Evolutionary conservation across 2,797 vertebrate genomes (phyloP).

Genomic region (Iguana delicatissima): DNA sequence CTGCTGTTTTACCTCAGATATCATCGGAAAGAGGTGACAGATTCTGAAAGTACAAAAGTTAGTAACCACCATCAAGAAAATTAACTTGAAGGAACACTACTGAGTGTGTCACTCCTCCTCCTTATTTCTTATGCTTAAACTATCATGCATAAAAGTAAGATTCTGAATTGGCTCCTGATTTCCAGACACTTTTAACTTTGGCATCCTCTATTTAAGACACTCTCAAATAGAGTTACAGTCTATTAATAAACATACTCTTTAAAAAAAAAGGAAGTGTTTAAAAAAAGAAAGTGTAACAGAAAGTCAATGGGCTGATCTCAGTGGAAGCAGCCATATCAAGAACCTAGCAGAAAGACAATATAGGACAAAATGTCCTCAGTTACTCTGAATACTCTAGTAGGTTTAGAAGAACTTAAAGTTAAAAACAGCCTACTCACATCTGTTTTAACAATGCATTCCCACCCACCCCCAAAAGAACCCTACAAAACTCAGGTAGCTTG

Average conservation of each 20-base stretch:
- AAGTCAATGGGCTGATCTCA: slow-evolving; percentile 84
- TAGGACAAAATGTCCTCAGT: slow-evolving; percentile 73
- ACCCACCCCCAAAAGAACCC: neutral
- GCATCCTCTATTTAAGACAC: slow-evolving; percentile 58
- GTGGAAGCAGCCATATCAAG: slow-evolving; percentile 79
- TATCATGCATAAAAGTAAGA: slow-evolving; percentile 38
- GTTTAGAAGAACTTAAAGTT: slow-evolving; percentile 25
- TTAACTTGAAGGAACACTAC: slow-evolving; percentile 2
- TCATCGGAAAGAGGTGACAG: neutral
- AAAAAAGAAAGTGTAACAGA: slow-evolving; percentile 82
- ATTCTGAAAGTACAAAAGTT: neutral
- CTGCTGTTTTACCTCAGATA: neutral
- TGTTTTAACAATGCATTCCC: slow-evolving; percentile 33
- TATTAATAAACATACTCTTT: slow-evolving; percentile 51
- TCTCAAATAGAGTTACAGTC: slow-evolving; percentile 54
- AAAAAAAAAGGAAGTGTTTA: slow-evolving; percentile 66
- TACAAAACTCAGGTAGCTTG: slow-evolving; percentile 51
- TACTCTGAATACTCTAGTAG: slow-evolving; percentile 61
- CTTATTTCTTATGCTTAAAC: slow-evolving; percentile 29
- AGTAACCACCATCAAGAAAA: neutral
- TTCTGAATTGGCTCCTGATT: slow-evolving; percentile 41
- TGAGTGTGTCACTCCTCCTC: slow-evolving; percentile 26
- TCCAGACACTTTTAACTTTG: slow-evolving; percentile 65
- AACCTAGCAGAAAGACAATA: slow-evolving; percentile 74
- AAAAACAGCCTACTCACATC: slow-evolving; percentile 1